A percentile compares a stretch with the other conserved stretches of the same genome.
These are phyloP conservation scores for Ailuropoda melanoleuca DNA, from an alignment of 2,113 vertebrate species.

Conservation along the genomic window DNA sequence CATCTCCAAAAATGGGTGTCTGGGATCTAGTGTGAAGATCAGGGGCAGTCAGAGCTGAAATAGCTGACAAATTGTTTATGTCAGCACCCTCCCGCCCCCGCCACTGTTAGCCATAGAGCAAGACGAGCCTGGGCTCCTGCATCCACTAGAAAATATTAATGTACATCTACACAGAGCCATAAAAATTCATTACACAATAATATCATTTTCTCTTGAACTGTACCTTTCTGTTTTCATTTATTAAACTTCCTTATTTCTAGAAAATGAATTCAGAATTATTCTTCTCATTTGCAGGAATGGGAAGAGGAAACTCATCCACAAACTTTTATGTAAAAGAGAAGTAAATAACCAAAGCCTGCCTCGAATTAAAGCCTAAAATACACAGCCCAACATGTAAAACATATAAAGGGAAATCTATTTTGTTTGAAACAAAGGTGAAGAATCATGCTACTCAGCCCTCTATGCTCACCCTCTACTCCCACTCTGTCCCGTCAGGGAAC, in stretches of 20 bases:
- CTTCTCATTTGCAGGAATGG: background rate
- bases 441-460: background rate
- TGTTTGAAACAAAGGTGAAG: background rate
- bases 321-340: background rate
- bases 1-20: background rate
- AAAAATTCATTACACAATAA: background rate
- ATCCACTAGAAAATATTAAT: background rate
- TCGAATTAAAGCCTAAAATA: background rate
- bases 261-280: background rate
- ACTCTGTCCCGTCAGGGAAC: accelerated
- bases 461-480: accelerated
- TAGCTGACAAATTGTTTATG: background rate
- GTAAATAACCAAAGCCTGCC: background rate
- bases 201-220: background rate
- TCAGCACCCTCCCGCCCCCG: accelerated
- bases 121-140: background rate
- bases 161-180: background rate
- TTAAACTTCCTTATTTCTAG: background rate
- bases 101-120: background rate
- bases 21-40: background rate
- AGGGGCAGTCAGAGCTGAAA: background rate
- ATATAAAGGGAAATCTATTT: background rate
- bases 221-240: background rate
- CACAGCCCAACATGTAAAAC: background rate
- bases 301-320: background rate